A percentile compares a stretch with the other conserved stretches of the same genome.
phyloP scores from a whole-genome alignment of 2,797 vertebrate species.

The Cuculus canorus region DNA sequence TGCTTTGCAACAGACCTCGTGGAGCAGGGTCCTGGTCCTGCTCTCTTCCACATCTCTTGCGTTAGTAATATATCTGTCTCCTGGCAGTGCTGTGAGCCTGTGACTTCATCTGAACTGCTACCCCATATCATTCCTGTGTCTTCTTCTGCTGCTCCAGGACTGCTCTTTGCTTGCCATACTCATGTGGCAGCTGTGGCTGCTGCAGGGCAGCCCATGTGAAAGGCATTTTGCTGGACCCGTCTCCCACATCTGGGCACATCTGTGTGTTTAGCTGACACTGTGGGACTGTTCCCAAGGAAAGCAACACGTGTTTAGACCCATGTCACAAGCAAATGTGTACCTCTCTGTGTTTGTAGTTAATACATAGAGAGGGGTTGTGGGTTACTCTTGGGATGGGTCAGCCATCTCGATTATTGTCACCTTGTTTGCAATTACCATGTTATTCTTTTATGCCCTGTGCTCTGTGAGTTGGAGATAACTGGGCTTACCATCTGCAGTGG shows the following conservation, averaged over 20 bases:
- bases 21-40: background rate
- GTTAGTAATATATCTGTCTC: fast-evolving
- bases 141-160: background rate
- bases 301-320: background rate
- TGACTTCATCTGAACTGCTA: background rate
- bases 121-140: fast-evolving
- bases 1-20: fast-evolving
- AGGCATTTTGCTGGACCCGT: background rate
- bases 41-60: background rate
- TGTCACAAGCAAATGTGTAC: background rate
- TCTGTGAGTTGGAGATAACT: background rate
- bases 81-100: background rate
- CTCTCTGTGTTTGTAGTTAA: background rate
- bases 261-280: background rate
- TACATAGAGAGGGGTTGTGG: too few species aligned
- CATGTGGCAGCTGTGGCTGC: fast-evolving
- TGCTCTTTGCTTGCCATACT: fast-evolving
- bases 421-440: background rate
- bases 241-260: fast-evolving
- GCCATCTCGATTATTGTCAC: background rate
- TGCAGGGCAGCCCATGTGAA: fast-evolving
- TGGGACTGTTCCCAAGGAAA: background rate
- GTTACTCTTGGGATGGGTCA: background rate
- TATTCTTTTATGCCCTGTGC: background rate
- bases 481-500: background rate